Percentiles rank a stretch among this genome's conserved stretches.
These are phyloP conservation scores for Meta bourneti DNA, from an alignment of 2,888 invertebrate genomes.

Conservation along the genomic window DNA sequence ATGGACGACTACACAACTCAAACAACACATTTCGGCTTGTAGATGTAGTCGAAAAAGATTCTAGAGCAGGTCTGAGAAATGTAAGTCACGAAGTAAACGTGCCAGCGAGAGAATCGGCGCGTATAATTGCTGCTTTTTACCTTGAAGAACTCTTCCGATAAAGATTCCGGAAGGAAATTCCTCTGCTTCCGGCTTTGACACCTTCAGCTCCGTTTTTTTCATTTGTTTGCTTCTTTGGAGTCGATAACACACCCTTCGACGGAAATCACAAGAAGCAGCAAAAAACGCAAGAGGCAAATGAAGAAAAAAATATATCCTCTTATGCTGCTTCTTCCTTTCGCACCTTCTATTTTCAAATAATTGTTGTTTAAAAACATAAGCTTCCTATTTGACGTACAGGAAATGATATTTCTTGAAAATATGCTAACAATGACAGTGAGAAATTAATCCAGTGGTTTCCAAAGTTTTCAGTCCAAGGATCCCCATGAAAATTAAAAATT, in stretches of 20 bases:
- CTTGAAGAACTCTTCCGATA: constrained; percentile 40
- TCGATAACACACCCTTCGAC: constrained; percentile 16
- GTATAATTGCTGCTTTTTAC: neutral
- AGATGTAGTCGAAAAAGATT: neutral
- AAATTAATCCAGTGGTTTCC: neutral
- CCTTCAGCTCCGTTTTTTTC: neutral
- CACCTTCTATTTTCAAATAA: neutral
- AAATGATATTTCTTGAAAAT: neutral
- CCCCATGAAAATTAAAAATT: neutral
- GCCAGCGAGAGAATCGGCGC: neutral
- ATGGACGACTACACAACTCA: too few relatives aligned
- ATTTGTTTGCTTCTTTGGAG: constrained; percentile 4
- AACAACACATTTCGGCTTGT: neutral
- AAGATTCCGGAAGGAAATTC: constrained; percentile 46
- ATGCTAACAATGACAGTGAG: neutral
- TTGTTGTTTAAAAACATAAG: too few relatives aligned
- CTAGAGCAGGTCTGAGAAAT: neutral
- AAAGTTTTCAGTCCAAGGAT: neutral
- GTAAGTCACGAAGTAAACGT: neutral
- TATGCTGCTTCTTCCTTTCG: neutral
- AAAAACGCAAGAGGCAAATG: neutral
- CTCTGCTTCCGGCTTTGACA: constrained; percentile 12
- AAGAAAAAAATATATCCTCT: neutral
- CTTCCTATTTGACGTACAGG: neutral
- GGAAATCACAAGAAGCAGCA: neutral